Conservation (phyloP, 2,113 vertebrate genomes). For the Dendrocopos noguchii region DNA sequence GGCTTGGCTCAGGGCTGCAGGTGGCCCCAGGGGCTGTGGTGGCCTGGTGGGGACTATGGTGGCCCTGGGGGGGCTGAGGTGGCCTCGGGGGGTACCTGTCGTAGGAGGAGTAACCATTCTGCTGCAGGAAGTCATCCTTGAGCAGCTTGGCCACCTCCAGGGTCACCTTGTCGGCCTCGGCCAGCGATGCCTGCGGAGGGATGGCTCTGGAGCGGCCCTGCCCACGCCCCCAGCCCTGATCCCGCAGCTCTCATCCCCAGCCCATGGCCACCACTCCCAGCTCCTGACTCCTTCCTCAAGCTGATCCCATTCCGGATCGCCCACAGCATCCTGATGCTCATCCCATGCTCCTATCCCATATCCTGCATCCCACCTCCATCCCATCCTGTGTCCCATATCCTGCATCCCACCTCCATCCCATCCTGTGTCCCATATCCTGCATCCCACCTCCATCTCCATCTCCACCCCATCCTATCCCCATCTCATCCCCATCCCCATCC, state of each 20-base stretch:
- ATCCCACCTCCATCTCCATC: no score
- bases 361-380: not conserved
- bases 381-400: not conserved
- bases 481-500: not conserved
- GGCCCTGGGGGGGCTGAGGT: not conserved
- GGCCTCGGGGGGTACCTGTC: conserved; percentile 55
- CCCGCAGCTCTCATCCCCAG: not conserved
- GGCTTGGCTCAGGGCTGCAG: not conserved
- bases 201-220: not conserved
- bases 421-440: no score
- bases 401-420: not conserved
- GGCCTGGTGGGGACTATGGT: not conserved
- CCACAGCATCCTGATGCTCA: not conserved
- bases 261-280: no score
- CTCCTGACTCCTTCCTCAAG: not conserved
- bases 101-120: conserved; percentile 55
- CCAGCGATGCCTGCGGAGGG: conserved; percentile 4
- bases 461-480: no score
- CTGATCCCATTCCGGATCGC: not conserved
- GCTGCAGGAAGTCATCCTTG: not conserved
- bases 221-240: not conserved
- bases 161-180: not conserved
- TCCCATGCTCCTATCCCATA: no score
- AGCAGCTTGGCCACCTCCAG: not conserved
- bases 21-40: not conserved